Base-by-base conservation (phyloP, 1,140 invertebrate species). In the Ditylenchus dipsaci region DNA sequence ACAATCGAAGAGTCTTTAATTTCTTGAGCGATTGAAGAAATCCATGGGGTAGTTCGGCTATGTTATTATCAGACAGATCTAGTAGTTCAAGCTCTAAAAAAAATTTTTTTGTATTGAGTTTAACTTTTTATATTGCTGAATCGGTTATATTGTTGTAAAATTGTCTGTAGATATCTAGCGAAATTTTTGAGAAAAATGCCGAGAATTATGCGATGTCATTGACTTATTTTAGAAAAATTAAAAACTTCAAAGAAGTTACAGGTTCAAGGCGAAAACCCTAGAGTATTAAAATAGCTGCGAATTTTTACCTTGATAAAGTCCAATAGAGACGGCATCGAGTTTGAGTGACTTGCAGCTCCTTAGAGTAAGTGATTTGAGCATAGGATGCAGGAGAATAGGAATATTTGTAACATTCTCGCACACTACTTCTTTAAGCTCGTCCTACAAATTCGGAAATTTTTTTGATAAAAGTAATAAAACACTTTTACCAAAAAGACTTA, bases 381-480 rank as follows among this genome's bases (percentile, higher is more conserved):
- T 61, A n/a, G 59, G 59, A 61, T 61, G 5, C 13, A 61, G 38
- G 8, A 61, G 59, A 30, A 61, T 61, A 61, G 59, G 59, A 27
- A 61, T 30, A 13, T 13, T 21, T 3, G 59, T 33, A 61, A 61
- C 26, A 30, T 61, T 61, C 8, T 30, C 19, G 59, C 59, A 61
- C 1, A 21, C 59, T 8, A 61, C 59, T 33, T 21, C 3, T 23
- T 29, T 23, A 23, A 29, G 29, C 3, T 56, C 53, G 53, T 56
- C 33, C 33, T 38, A 11, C 33, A 38, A 38, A 38, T 38, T 38
- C 11, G 11, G 33, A 38, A 38, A 38, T 3, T 11, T 38, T 5
- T 38, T 5, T 38, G 11, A 38, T 38, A 38, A 38, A 38, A 38
- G 11, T 5, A 5, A 5, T 38, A 11, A 38, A 38, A 38, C 3